Conservation (phyloP, 2,113 vertebrate species). For the Podiceps cristatus region DNA sequence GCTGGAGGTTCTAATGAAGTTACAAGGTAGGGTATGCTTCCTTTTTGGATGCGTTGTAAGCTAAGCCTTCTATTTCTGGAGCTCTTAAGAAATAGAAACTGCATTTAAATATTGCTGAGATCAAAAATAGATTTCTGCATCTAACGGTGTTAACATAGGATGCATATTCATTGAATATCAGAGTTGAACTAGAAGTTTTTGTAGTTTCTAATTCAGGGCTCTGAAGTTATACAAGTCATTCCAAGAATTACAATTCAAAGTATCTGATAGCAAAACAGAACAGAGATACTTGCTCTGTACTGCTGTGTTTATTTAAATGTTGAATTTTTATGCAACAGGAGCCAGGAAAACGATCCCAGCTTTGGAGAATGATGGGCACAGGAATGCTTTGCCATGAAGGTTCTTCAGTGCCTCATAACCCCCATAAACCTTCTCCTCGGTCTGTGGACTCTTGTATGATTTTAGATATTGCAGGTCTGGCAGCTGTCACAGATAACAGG, state of each 20-base stretch:
- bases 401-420: conserved; percentile 91
- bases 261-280: neutral
- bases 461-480: conserved; percentile 93
- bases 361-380: conserved; percentile 90
- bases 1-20: neutral
- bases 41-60: neutral
- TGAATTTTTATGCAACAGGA: conserved; percentile 79
- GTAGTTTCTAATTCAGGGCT: neutral
- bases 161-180: neutral
- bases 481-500: conserved; percentile 96
- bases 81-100: neutral
- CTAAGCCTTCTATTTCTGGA: neutral
- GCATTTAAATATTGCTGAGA: neutral
- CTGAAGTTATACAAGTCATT: neutral
- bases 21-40: neutral
- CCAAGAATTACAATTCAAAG: neutral
- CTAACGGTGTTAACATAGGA: neutral
- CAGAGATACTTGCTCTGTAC: neutral
- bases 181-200: neutral
- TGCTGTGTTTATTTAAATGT: neutral
- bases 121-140: neutral
- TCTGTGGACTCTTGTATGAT: conserved; percentile 87
- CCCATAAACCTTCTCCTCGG: conserved; percentile 85
- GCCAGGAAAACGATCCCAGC: conserved; percentile 95
- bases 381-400: conserved; percentile 97